Evolutionary conservation across 2,888 invertebrate species (phyloP), one percentile per base, ranked within the genome.

Genomic region (Cheilosia pagana): DNA sequence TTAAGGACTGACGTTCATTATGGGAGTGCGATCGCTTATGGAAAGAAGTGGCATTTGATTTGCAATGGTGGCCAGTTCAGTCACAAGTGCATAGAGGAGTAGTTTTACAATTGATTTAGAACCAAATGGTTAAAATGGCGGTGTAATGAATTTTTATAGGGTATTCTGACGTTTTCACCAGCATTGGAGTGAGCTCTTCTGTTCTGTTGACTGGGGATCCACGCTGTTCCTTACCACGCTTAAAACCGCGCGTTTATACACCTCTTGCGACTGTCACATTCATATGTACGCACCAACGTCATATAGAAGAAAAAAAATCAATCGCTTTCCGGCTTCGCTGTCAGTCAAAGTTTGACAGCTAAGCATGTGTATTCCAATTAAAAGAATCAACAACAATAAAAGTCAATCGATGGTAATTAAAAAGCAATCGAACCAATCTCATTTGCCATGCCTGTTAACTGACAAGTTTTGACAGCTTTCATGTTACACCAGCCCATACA

Each of bases 311-410:
- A 60, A 25, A 43, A 60, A 60, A 10, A 10, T 3, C 35, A 35
- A 35, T 35, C 35, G 12, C 23, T 41, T 39, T 16, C 35, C 16
- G 53, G 41, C 14, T 19, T 12, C 6, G 16, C 10, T 75, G 65
- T 59, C 57, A 67, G 21, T 67, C 57, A 75, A 67, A 60, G 14
- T n/a, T 39, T 77, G 68, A 71, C 71, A 78, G 16, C 16, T 8
- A 39, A 70, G 21, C 70, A 57, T 2, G 57, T 16, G 53, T 45
- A 45, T 39, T 71, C 16, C 52, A 68, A 48, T 75, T 62, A 19
- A 81, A 62, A 25, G 53, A 81, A 41, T 68, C 55, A 67, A 68
- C 79, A 67, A 74, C 48, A 72, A 68, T 68, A 70, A 68, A 52
- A 21, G 21, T 55, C 55, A 52, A 55, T 74, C 74, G 63, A 45